Base-by-base conservation (phyloP, 2,888 invertebrate genomes). In the Lasius platythorax region DNA sequence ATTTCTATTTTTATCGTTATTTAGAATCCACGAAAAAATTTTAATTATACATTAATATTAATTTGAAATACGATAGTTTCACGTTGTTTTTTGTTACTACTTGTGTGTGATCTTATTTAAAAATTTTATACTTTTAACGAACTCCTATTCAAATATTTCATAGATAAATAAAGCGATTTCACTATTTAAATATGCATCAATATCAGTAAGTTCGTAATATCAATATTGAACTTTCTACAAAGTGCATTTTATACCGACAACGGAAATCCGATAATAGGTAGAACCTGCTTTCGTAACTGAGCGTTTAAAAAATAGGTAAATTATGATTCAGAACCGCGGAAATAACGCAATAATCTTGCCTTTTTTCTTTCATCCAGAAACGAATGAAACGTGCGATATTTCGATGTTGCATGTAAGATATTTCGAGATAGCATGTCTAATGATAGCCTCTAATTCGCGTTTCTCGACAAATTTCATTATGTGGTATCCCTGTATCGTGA, bases 271-370 rank as follows among this genome's bases (percentile, higher is more conserved):
- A 66, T 37, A 63, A n/a, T 28, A n/a, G 78, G 58, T 46, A 75
- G 46, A 81, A 79, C 72, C 33, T 64, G 56, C 2, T 82, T 85
- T 83, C 66, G 43, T 82, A 50, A 46, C 50, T 37, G 67, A n/a
- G 61, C 70, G 68, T 53, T 76, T 81, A 85, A 84, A 86, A 89
- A 91, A 88, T 88, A 79, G 82, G 72, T 78, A 83, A 87, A 89
- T 88, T 83, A 76, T 81, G 40, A 61, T 46, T 63, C 82, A 61
- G 82, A 82, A 83, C 37, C 75, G 73, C 78, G 83, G 67, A 85
- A 82, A 40, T 73, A 53, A 56, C 37, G 66, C 11, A 43, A 58
- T 58, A 72, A 72, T 73, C 43, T 58, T 78, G 53, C 50, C n/a
- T n/a, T 15, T 3, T 53, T 8, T 53, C 8, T 53, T 53, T 53